A percentile compares a stretch with the other conserved stretches of the same genome.
Evolutionary conservation across 1,140 invertebrate species (phyloP).

Genomic region (Sarcophaga bullata): DNA sequence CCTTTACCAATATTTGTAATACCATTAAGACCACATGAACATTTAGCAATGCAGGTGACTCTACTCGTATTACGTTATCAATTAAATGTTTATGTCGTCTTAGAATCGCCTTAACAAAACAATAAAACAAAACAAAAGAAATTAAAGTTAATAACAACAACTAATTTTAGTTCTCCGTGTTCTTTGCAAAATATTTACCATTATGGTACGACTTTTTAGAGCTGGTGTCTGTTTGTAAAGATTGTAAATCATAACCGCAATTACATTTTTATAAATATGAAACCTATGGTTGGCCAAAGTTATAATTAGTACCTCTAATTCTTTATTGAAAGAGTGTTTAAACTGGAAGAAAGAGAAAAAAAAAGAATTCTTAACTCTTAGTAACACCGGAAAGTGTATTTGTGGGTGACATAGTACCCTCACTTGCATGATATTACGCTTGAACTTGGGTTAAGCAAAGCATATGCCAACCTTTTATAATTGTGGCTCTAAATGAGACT

Average conservation of each 20-base stretch:
- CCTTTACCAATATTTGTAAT: slow-evolving; percentile 19
- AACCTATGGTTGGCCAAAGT: slow-evolving; percentile 20
- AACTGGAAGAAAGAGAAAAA: not conserved
- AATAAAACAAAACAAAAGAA: not conserved
- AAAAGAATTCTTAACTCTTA: not conserved
- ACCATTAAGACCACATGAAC: slow-evolving; percentile 15
- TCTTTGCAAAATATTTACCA: not conserved
- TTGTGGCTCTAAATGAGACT: too few species aligned
- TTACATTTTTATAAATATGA: slow-evolving; percentile 16
- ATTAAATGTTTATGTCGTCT: slow-evolving; percentile 25
- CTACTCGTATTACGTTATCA: not conserved
- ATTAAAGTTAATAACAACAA: too few species aligned
- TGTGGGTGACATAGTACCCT: too few species aligned
- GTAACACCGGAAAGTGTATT: too few species aligned
- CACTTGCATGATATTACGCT: too few species aligned
- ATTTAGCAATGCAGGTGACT: slow-evolving; percentile 9
- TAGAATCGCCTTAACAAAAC: not conserved
- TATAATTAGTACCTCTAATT: not conserved
- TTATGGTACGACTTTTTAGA: not conserved
- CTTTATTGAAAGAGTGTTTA: slow-evolving; percentile 8
- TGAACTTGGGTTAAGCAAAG: too few species aligned
- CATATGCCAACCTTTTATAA: too few species aligned
- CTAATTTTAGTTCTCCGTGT: not conserved
- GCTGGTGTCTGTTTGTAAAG: slow-evolving; percentile 24
- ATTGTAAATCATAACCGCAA: slow-evolving; percentile 17